Base-by-base conservation (phyloP, 2,113 vertebrate genomes). In the Tetraodon nigroviridis region DNA sequence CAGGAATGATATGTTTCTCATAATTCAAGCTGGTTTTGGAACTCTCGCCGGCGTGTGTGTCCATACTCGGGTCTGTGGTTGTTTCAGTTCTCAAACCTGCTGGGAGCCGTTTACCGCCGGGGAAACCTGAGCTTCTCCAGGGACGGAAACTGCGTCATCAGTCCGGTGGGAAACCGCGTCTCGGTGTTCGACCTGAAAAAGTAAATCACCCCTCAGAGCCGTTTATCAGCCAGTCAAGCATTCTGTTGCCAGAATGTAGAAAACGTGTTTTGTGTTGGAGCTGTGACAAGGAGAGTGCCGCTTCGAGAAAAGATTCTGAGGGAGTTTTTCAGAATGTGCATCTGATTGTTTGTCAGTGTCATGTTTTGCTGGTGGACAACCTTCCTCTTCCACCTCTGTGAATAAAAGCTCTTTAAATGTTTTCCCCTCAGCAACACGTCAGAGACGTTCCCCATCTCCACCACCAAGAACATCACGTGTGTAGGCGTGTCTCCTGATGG, bases 121-220 rank as follows among this genome's bases (percentile, higher is more conserved):
- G 96, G 96, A 2, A 97, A 98, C 70, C 66, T 99, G 58, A 92
- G 41, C 74, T 98, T 96, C 82, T 94, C 92, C 1, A 88, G 83
- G 15, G 94, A 98, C 80, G 96, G 95, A 0, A 92, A 92, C 79
- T 81, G 90, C 0, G 88, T 99, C 7, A 76, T 99, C 81, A 99
- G 96, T 68, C 96, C 96, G 0, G 94, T 98, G 3, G 96, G 96
- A 45, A 99, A 98, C 75, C 90, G 95, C 61, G 52, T 98, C 68
- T 94, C 95, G 0, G 32, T 95, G 18, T 99, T 99, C 62, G 93
- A 98, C 69, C 83, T 98, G 32, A 98, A 94, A 69, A 97, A 94
- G 96, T 98, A 64, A 91, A 72, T 60, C 5, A 27, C 3, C 0
- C 2, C 3, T 44, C 14, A 13, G 42, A 17, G 42, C 16, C 14